These are phyloP conservation scores for Drosophila birchii DNA, from an alignment of 2,888 invertebrate species.

Conservation along the genomic window DNA sequence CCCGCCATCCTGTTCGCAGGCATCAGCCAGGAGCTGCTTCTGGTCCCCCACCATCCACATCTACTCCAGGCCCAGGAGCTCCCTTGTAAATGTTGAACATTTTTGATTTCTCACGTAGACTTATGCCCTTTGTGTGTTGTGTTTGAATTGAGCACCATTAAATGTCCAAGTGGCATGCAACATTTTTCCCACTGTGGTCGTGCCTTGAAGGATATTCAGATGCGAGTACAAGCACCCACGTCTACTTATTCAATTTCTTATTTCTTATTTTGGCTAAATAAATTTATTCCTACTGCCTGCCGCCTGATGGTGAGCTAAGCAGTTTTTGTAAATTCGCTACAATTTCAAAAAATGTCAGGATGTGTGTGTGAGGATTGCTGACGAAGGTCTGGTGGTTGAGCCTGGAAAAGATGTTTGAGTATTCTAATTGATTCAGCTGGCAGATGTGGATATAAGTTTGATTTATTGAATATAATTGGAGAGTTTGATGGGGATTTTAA, in stretches of 20 bases:
- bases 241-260: slow-evolving; percentile 38
- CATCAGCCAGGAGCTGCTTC: slow-evolving; percentile 30
- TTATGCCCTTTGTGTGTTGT: slow-evolving; percentile 57
- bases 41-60: background rate
- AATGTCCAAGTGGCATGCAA: slow-evolving; percentile 77
- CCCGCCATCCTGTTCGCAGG: slow-evolving; percentile 36
- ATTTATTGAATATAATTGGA: background rate
- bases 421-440: slow-evolving; percentile 36
- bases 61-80: slow-evolving; percentile 10
- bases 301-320: slow-evolving; percentile 26
- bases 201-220: slow-evolving; percentile 30
- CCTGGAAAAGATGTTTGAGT: slow-evolving; percentile 12
- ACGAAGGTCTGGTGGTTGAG: slow-evolving; percentile 21
- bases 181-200: slow-evolving; percentile 60
- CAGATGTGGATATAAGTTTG: slow-evolving; percentile 5
- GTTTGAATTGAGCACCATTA: slow-evolving; percentile 71
- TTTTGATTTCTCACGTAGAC: slow-evolving; percentile 78
- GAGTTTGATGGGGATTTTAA: background rate
- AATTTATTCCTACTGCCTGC: slow-evolving; percentile 1
- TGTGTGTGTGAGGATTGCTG: slow-evolving; percentile 20
- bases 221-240: slow-evolving; percentile 1
- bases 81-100: slow-evolving; percentile 52
- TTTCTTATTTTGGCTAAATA: slow-evolving; percentile 42
- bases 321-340: slow-evolving; percentile 12
- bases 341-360: slow-evolving; percentile 33